Evolutionary conservation across 2,888 invertebrate genomes (phyloP).

Genomic region (Eilema caniola): DNA sequence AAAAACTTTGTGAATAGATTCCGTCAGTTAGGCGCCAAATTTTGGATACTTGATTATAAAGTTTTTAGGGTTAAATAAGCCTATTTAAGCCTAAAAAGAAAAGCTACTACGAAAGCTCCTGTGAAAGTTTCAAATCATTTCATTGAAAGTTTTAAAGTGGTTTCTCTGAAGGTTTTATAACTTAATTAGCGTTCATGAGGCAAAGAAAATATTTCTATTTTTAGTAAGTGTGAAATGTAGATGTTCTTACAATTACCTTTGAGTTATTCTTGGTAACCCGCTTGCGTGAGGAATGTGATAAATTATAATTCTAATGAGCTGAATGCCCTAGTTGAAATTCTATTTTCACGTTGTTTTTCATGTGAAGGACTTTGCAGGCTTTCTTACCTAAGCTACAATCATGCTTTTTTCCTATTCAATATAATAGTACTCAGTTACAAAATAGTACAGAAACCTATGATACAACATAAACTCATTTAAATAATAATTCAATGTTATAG

Average conservation of each 20-base stretch:
- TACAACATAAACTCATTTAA: too few relatives aligned
- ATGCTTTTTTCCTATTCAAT: too few relatives aligned
- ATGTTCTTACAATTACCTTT: too few relatives aligned
- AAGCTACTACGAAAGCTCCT: neutral
- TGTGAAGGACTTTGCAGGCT: too few relatives aligned
- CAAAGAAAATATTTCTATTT: neutral
- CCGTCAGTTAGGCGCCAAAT: constrained; percentile 18
- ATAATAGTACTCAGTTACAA: too few relatives aligned
- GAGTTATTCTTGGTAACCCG: neutral
- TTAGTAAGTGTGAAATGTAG: neutral
- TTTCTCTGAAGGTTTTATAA: neutral
- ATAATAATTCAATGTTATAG: too few relatives aligned
- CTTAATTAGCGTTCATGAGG: constrained; percentile 1
- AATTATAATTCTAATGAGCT: neutral
- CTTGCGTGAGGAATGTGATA: neutral
- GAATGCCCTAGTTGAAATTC: neutral
- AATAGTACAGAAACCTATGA: too few relatives aligned
- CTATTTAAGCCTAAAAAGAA: constrained; percentile 8
- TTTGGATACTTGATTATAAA: constrained; percentile 23
- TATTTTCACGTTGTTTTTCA: neutral
- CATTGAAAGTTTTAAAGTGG: constrained; percentile 1
- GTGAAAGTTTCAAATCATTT: neutral
- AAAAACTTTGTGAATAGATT: constrained; percentile 38
- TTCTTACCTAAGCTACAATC: too few relatives aligned
- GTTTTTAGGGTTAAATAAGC: constrained; percentile 23